These are phyloP conservation scores for Chiloscyllium punctatum DNA, from an alignment of 2,797 vertebrate species.

Conservation along the genomic window DNA sequence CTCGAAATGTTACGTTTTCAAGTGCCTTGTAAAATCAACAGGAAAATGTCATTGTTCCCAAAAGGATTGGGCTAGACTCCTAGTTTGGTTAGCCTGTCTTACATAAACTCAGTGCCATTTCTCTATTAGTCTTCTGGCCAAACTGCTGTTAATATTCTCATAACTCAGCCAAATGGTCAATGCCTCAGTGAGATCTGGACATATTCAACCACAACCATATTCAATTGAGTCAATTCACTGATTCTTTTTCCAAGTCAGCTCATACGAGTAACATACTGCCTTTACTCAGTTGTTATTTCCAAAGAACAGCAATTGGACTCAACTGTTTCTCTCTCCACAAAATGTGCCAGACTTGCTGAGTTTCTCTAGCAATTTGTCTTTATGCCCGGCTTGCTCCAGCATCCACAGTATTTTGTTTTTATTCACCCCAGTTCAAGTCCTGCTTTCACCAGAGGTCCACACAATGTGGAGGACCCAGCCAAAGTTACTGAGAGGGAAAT, in stretches of 20 bases:
- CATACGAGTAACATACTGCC: too few relatives aligned
- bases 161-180: not conserved
- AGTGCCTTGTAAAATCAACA: not conserved
- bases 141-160: not conserved
- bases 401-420: too few relatives aligned
- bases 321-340: too few relatives aligned
- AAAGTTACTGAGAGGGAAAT: not conserved
- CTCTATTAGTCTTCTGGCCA: not conserved
- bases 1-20: not conserved
- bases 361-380: too few relatives aligned
- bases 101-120: not conserved
- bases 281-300: too few relatives aligned
- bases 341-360: too few relatives aligned
- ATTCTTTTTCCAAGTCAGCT: too few relatives aligned
- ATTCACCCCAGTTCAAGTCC: not conserved
- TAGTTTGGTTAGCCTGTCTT: not conserved
- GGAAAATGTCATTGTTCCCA: not conserved
- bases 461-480: not conserved
- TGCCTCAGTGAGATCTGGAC: not conserved
- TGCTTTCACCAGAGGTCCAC: not conserved
- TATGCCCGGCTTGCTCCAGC: too few relatives aligned
- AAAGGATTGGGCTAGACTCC: not conserved
- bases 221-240: not conserved
- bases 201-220: not conserved
- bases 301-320: too few relatives aligned